Evolutionary conservation across 2,888 invertebrate genomes (phyloP), one percentile per base, ranked within the genome.

Genomic region (Oxytorus armatus): DNA sequence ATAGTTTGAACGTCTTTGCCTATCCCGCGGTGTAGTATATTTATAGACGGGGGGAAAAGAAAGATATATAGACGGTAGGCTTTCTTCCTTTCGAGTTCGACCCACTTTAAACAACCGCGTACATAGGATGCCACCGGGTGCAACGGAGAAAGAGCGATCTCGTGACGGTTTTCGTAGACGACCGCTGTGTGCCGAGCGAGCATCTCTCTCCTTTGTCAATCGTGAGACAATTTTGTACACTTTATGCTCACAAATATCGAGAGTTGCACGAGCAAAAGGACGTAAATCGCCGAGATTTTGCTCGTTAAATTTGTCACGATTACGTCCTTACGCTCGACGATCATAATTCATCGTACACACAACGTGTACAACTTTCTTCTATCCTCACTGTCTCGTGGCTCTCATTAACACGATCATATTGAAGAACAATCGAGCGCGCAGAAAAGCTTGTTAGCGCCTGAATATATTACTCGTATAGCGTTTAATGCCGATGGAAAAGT

Each of bases 141-240:
- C 14, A 25, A 10, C 39, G 14, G 21, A 47, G 63, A 68, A 18
- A 53, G 44, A 65, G 47, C 42, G 49, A 69, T 23, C 14, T 66
- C 29, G 74, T 80, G 81, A 69, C 76, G 55, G 29, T 55, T 59
- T 63, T 65, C 55, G 36, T n/a, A n/a, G n/a, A n/a, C 42, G 49
- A 66, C 16, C 49, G 36, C 25, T 18, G 47, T n/a, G 44, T 7
- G 39, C 66, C 29, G 16, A 66, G 21, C 42, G n/a, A 47, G 47
- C 66, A 63, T 42, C 66, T 73, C 59, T 79, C 80, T 77, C 79
- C 82, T 70, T 82, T 81, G 84, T 84, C 80, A 81, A n/a, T 72
- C 78, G 78, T 81, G 82, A 77, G 76, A 74, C 77, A 49, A 39
- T 59, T n/a, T 78, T 75, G 11, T 7, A 23, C 39, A 8, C n/a